Evolutionary conservation across 1,140 invertebrate genomes (phyloP).

Genomic region (Drosophila orosa): DNA sequence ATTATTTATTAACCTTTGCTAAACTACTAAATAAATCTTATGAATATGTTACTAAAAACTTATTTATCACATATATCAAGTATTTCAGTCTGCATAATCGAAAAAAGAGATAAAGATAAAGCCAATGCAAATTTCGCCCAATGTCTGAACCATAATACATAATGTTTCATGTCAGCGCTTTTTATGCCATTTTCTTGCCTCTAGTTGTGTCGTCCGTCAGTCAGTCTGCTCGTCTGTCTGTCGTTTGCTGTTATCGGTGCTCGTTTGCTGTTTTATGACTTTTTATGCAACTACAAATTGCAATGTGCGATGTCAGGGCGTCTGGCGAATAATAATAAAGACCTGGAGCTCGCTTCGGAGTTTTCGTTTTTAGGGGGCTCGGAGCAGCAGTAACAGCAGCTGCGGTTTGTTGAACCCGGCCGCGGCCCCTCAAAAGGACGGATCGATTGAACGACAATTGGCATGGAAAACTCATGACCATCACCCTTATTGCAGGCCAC

Average conservation of each 20-base stretch:
- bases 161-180: conserved; percentile 42
- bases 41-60: background rate
- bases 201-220: background rate
- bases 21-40: background rate
- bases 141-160: conserved; percentile 44
- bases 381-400: background rate
- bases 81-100: background rate
- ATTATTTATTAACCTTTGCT: background rate
- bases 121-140: conserved; percentile 22
- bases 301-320: conserved; percentile 28
- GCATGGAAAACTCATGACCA: conserved; percentile 5
- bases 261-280: conserved; percentile 40
- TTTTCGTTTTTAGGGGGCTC: background rate
- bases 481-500: conserved; percentile 6
- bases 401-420: conserved; percentile 57
- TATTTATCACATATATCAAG: background rate
- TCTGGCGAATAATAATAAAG: conserved; percentile 40
- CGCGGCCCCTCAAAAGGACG: conserved; percentile 6
- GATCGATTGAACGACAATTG: conserved; percentile 24
- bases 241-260: conserved; percentile 16
- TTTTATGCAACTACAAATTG: conserved; percentile 54
- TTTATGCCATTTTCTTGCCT: conserved; percentile 42
- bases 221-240: conserved; percentile 23
- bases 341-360: conserved; percentile 17
- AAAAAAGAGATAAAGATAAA: no score